Evolutionary conservation across 64 coral and sea anemone genomes (phyloP), one percentile per base, ranked within the genome.

Genomic region (Montipora cactus): DNA sequence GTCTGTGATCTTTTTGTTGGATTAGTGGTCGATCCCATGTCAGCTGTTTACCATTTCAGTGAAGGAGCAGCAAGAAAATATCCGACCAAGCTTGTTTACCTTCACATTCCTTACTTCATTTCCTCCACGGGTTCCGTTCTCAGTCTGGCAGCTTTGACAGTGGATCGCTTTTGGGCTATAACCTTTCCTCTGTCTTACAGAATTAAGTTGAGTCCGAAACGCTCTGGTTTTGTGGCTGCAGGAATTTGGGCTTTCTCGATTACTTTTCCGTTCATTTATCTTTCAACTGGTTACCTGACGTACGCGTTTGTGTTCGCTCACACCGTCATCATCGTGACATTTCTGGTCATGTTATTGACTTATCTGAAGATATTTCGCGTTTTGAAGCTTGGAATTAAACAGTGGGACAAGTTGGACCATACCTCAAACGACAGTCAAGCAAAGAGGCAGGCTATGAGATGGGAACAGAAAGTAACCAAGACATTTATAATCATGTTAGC

Each of bases 161-260:
- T 99, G n/a, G 98, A 99, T 75, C 64, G 98, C 74, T 96, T 93
- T 66, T 52, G 91, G 5, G 96, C 93, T 1, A 98, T 98, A 77
- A 80, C 84, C 13, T 85, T 83, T 46, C 96, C 96, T 4, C 25
- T 95, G 5, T 66, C 94, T 5, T 98, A 95, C 78, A 76, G 93
- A 67, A 25, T 88, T 49, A 79, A 84, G 15, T 61, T 98, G n/a
- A 95, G 80, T 52, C 88, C 83, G 47, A 91, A 88, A 59, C 55
- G 93, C 83, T 77, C 90, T 52, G 13, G 81, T 4, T 81, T 92
- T 28, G 83, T 92, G 20, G 89, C 93, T 5, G 90, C 64, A 55
- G 89, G 88, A 19, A 85, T 98, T 16, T 98, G 96, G 96, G 23
- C 87, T 44, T 83, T 92, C 58, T 98, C 96, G 37, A 66, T 98